Evolutionary conservation across 2,888 invertebrate genomes (phyloP).

Genomic region (Nomada lathburiana): DNA sequence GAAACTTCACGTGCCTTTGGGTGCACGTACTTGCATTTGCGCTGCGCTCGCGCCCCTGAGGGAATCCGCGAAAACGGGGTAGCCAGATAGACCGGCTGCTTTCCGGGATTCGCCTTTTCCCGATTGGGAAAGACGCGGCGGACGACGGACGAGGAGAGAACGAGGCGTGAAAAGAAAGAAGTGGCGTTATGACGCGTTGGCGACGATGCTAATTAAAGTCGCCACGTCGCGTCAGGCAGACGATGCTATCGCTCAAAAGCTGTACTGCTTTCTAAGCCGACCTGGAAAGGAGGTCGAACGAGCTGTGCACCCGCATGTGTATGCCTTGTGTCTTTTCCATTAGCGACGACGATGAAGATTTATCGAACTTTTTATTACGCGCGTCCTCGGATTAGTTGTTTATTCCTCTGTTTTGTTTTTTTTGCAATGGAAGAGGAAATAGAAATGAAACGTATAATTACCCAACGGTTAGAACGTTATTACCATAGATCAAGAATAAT

Average conservation of each 20-base stretch:
- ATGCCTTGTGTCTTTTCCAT: neutral
- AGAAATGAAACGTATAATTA: no score
- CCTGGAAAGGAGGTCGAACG: conserved; percentile 20
- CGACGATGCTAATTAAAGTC: conserved; percentile 43
- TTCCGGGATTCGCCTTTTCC: conserved; percentile 1
- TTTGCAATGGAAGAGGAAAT: no score
- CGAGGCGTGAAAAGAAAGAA: neutral
- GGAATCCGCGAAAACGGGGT: conserved; percentile 17
- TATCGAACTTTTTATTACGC: neutral
- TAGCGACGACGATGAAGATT: neutral
- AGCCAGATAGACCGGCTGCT: neutral
- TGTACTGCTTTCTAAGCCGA: conserved; percentile 34
- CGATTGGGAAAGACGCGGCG: neutral
- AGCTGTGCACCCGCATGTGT: neutral
- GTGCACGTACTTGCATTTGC: neutral
- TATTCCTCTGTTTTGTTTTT: no score
- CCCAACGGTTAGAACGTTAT: no score
- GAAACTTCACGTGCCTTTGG: conserved; percentile 31
- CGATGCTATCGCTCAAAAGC: conserved; percentile 30
- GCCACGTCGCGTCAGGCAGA: conserved; percentile 28
- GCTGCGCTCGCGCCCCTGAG: neutral
- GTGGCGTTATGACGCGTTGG: conserved; percentile 1
- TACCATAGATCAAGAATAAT: no score
- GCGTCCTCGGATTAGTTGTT: no score
- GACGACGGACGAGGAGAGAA: neutral